Base-by-base conservation (phyloP, 2,113 vertebrate species). In the Apaloderma vittatum region DNA sequence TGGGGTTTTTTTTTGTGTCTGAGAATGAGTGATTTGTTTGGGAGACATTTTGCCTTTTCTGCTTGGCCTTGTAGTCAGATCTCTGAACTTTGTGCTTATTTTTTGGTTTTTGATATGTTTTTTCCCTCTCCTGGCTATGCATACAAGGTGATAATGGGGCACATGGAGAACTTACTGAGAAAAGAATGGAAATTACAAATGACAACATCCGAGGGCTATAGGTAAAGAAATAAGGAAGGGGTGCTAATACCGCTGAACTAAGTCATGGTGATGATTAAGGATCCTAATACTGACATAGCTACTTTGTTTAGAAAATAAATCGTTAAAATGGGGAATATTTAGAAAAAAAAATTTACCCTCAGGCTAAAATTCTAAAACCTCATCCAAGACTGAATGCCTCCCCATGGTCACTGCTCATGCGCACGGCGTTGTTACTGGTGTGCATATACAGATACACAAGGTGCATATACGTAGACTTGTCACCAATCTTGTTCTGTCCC, bases 291-390 rank as follows among this genome's bases (percentile, higher is more conserved):
- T 67, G 77, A 55, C 30, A n/a, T 22, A 83, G 18, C 43, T 83
- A 24, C 71, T 89, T 89, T 79, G 8, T 93, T 95, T 54, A 80
- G 68, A 83, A 94, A 74, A 83, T 45, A 30, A 27, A 73, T 45
- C 4, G 12, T n/a, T 85, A 76, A 62, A 90, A 90, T 68, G 70
- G 20, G n/a, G 19, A 88, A 54, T 79, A 67, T 74, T 57, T n/a
- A 61, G 24, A 46, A 78, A 37, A 87, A 84, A 37, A 87, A 84
- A 76, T 45, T 45, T 27, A 24, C 11, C 30, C 19, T 43, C 70
- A 16, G 48, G 29, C 48, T 91, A 55, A 71, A 77, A 59, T 52
- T 84, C 40, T 84, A 27, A 93, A 34, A 24, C 8, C 5, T 84
- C 1, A 0, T 83, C 8, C 37, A 29, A 48, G 34, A 73, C 24